Percentiles rank a stretch among this genome's conserved stretches.
Conservation (phyloP, 2,113 vertebrate species). For the Eolophus roseicapilla region DNA sequence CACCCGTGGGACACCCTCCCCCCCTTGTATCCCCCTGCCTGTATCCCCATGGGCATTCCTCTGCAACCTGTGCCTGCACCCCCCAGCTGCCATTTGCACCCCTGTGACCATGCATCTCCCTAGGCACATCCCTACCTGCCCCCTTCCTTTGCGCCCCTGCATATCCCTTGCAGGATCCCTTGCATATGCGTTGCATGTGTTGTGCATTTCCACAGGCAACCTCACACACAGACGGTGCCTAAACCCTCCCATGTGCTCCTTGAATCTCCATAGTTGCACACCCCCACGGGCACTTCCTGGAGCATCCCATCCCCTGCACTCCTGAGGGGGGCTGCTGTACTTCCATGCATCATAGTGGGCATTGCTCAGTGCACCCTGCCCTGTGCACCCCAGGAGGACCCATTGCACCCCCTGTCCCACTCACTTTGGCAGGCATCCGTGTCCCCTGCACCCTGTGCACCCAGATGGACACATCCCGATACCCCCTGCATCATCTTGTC, state of each 20-base stretch:
- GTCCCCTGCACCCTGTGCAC: background rate
- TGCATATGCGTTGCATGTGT: background rate
- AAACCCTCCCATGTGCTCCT: background rate
- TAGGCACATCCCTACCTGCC: background rate
- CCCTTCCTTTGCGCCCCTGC: background rate
- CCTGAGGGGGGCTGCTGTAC: background rate
- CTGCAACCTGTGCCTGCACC: background rate
- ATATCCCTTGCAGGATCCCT: background rate
- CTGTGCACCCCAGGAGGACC: background rate
- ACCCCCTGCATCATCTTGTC: too few species aligned
- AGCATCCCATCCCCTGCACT: background rate
- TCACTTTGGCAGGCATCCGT: background rate
- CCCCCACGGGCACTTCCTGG: background rate
- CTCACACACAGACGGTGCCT: background rate
- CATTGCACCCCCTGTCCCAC: background rate
- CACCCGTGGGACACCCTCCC: background rate
- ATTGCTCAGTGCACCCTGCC: background rate
- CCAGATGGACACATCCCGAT: background rate
- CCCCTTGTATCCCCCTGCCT: background rate
- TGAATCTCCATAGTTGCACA: too few species aligned
- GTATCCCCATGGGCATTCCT: background rate
- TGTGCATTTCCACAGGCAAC: background rate
- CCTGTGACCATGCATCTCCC: rapidly evolving
- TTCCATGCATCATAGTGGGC: background rate
- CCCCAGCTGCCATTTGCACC: background rate